Conservation (phyloP, 2,888 invertebrate species). For the Halictus quadricinctus region DNA sequence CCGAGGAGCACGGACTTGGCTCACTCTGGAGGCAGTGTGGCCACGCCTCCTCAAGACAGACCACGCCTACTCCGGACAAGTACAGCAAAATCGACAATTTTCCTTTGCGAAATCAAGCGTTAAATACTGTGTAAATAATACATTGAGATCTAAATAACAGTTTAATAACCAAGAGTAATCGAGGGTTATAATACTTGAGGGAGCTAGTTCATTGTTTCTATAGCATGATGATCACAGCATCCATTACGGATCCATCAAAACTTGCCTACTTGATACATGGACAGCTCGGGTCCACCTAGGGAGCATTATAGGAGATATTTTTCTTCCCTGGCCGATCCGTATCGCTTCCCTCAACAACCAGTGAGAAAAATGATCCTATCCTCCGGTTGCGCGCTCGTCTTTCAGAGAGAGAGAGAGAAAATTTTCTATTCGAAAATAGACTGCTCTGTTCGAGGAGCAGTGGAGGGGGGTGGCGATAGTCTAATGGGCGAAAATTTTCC, state of each 20-base stretch:
- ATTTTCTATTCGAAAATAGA: background rate
- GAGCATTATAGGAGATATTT: slow-evolving; percentile 20
- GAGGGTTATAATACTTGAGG: background rate
- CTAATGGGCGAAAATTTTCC: background rate
- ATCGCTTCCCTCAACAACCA: slow-evolving; percentile 2
- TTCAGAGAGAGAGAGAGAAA: background rate
- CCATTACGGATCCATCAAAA: background rate
- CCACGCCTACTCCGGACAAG: background rate
- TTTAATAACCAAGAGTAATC: background rate
- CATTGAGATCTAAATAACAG: no score
- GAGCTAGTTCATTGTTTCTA: background rate
- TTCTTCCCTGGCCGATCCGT: slow-evolving; percentile 22
- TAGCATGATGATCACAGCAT: background rate
- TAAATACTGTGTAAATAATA: no score
- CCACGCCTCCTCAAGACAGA: background rate
- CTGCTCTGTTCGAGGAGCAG: background rate
- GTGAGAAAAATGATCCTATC: slow-evolving; percentile 23
- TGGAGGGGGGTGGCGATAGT: background rate
- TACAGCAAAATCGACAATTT: background rate
- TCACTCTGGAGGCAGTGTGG: background rate
- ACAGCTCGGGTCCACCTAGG: slow-evolving; percentile 3
- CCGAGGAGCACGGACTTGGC: no score
- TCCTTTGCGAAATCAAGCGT: background rate
- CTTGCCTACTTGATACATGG: background rate
- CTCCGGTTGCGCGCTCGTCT: background rate